Evolutionary conservation across 2,797 vertebrate genomes (phyloP), one percentile per base, ranked within the genome.

Genomic region (Lithobates sylvaticus): DNA sequence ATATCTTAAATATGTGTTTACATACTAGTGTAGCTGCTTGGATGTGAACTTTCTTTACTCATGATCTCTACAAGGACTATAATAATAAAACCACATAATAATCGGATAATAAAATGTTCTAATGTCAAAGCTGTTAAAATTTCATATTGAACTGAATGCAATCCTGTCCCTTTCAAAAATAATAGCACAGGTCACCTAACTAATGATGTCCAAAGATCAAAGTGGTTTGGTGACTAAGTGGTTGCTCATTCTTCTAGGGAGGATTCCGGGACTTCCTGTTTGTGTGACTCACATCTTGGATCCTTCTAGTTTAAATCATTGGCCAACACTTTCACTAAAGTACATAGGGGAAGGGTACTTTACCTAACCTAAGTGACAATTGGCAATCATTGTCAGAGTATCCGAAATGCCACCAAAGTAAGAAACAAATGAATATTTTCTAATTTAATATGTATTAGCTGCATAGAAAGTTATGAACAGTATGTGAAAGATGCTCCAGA

Each of bases 241-340:
- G 7, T n/a, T 75, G 23, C 42, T 47, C 72, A 75, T 75, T 44
- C 21, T 26, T 10, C 47, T 47, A 10, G 23, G 39, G 42, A 23
- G 72, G 70, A 44, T 74, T 74, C 26, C 10, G 39, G 10, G 29
- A 44, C 21, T 27, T 75, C n/a, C 72, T 75, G 42, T 27, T 26
- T 26, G 23, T 21, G 72, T 75, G 72, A 75, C 39, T 75, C 72
- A 75, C 23, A 50, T 23, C 12, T 75, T 75, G 39, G n/a, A 47
- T 75, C 2, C 42, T 29, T 74, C 39, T 74, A 32, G 68, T 8
- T 3, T 9, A 65, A 26, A 7, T 65, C 61, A 54, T 18, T n/a
- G 7, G 61, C 61, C n/a, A 26, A 64, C 7, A 65, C n/a, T 12
- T 26, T 9, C 32, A 32, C 32, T 32, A 32, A 32, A 32, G 32